Percentiles rank a stretch among this genome's conserved stretches.
Evolutionary conservation across 2,888 invertebrate species (phyloP).

Genomic region (Oithona nana): DNA sequence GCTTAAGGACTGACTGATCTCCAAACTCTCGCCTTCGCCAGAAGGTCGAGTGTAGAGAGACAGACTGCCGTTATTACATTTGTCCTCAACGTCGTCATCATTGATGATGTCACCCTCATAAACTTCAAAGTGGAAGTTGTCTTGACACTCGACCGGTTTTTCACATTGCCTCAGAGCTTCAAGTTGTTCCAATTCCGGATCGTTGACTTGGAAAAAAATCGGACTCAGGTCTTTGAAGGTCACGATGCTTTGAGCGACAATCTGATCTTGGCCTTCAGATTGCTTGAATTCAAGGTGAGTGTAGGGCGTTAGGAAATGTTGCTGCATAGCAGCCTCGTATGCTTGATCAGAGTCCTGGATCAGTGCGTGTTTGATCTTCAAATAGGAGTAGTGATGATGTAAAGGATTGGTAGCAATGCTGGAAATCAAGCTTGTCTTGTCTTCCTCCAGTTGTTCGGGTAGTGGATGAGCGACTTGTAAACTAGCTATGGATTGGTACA

Average conservation of each 20-base stretch:
- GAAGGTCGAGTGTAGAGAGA: background rate
- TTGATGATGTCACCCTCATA: background rate
- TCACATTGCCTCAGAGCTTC: background rate
- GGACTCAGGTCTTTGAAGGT: slow-evolving; percentile 9
- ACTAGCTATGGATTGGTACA: background rate
- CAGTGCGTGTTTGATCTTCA: too few relatives aligned
- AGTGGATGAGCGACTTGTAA: background rate
- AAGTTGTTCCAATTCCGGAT: slow-evolving; percentile 1
- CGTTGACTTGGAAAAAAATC: background rate
- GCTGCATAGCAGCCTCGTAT: background rate
- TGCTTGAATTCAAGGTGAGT: background rate
- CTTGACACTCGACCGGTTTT: background rate
- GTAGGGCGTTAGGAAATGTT: slow-evolving; percentile 9
- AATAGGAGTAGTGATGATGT: too few relatives aligned
- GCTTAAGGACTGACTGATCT: background rate
- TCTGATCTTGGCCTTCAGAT: background rate
- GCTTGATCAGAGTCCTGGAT: too few relatives aligned
- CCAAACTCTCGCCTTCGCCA: slow-evolving; percentile 2
- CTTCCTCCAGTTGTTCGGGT: background rate
- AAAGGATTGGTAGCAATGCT: too few relatives aligned
- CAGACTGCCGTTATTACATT: slow-evolving; percentile 4
- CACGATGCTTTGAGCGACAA: background rate
- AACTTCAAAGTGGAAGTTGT: background rate
- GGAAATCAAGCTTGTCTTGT: background rate
- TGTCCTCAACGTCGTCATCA: background rate